Base-by-base conservation (phyloP, 2,888 invertebrate species). In the Bruchidius siliquastri region DNA sequence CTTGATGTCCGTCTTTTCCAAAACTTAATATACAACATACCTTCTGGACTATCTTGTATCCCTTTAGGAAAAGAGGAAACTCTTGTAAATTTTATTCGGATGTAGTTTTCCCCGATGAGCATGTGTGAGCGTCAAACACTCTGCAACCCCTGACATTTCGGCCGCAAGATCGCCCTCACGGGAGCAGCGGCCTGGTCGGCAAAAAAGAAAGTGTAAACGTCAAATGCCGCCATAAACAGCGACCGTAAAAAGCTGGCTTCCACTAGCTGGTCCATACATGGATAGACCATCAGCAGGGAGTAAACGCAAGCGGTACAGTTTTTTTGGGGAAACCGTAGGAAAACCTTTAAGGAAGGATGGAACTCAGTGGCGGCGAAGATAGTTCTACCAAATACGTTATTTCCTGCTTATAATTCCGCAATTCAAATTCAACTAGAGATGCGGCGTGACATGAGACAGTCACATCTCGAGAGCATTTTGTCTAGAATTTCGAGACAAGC, bases 161-260 rank as follows among this genome's bases (percentile, higher is more conserved):
- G 49, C 49, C 49, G 49, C 49, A 49, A 49, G 49, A 49, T 49
- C 49, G 49, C 49, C 49, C 49, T 13, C 49, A 13, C 13, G 49
- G 49, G 49, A 49, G 49, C 49, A 4, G 13, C 49, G 13, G 49
- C 10, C 49, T 18, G 49, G 6, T 13, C 10, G 49, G 49, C 49
- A 49, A 77, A 79, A 76, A 75, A 74, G 72, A 76, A 75, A 79
- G 79, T 78, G 79, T 79, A 77, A 80, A 80, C 77, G 79, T 79
- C 78, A 77, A 78, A 78, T 79, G 78, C 74, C 74, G 73, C 75
- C 75, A 77, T 77, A 77, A 78, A 79, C 74, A 79, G 76, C 68
- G 73, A 77, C 76, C 77, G 78, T 79, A 79, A 79, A 80, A 78
- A 79, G 73, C 74, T 4, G 49, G 6, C 10, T 49, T 49, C 49